Evolutionary conservation across 2,113 vertebrate genomes (phyloP).

Genomic region (Stomatorhinus ivindoensis): DNA sequence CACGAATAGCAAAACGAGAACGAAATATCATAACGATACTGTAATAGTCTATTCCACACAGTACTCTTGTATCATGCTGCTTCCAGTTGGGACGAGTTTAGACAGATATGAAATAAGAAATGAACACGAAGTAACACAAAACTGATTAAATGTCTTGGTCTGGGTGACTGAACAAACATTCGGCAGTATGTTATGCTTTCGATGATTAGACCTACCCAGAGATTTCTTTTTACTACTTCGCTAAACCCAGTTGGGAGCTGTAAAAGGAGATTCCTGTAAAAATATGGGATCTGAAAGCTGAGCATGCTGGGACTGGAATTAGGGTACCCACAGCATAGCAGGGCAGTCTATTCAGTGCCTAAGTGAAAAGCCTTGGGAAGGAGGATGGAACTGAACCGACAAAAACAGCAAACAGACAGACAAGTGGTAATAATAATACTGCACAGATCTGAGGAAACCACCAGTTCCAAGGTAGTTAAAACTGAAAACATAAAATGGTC

Average conservation of each 20-base stretch:
- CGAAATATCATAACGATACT: background rate
- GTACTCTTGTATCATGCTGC: background rate
- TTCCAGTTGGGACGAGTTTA: background rate
- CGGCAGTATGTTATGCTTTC: background rate
- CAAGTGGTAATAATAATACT: background rate
- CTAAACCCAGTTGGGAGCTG: background rate
- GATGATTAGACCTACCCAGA: background rate
- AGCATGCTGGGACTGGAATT: conserved; percentile 1
- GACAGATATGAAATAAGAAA: background rate
- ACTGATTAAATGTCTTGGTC: background rate
- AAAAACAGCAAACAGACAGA: conserved; percentile 18
- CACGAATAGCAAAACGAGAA: background rate
- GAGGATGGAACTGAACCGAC: conserved; percentile 43
- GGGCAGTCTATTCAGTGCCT: conserved; percentile 9
- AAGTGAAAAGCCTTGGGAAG: conserved; percentile 34
- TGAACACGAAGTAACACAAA: background rate
- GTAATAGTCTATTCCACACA: background rate
- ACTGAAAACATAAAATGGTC: background rate
- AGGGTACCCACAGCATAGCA: conserved; percentile 36
- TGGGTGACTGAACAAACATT: conserved; percentile 2
- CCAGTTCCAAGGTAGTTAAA: background rate
- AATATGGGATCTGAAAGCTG: background rate
- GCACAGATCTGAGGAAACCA: background rate
- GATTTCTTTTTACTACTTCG: background rate
- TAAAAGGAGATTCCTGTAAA: conserved; percentile 7